Evolutionary conservation across 2,113 vertebrate genomes (phyloP).

Genomic region (Pseudorectes ferrugineus): DNA sequence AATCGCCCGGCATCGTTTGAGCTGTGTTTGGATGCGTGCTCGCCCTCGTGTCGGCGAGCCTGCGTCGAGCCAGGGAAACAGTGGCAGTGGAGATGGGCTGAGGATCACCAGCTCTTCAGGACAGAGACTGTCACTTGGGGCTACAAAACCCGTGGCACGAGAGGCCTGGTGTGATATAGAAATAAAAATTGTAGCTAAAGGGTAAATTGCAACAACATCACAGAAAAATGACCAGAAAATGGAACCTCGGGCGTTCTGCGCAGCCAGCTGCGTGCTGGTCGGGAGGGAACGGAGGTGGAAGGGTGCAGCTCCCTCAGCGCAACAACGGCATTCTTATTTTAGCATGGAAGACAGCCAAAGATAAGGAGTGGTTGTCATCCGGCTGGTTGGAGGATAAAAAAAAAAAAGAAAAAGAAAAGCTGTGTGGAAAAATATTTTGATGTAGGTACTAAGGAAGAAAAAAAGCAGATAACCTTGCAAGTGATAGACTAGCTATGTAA

Average conservation of each 20-base stretch:
- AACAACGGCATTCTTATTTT: constrained; percentile 38
- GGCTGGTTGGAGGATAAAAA: background rate
- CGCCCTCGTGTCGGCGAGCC: background rate
- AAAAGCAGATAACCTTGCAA: background rate
- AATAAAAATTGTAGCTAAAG: background rate
- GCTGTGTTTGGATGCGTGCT: background rate
- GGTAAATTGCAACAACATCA: background rate
- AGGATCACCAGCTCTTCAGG: background rate
- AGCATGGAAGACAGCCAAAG: constrained; percentile 52
- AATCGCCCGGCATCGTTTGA: fast-evolving
- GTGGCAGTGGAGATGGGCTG: background rate
- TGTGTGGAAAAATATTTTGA: constrained; percentile 8
- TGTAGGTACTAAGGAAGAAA: background rate
- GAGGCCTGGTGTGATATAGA: background rate
- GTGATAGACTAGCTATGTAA: background rate
- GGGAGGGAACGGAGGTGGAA: constrained; percentile 34
- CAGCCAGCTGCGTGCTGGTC: background rate
- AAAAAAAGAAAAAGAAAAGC: background rate
- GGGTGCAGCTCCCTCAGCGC: constrained; percentile 31
- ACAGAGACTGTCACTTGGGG: background rate
- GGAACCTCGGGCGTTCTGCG: background rate
- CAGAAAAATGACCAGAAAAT: constrained; percentile 1
- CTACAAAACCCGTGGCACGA: background rate
- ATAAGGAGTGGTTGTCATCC: constrained; percentile 54
- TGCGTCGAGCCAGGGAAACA: background rate